A percentile compares a stretch with the other conserved stretches of the same genome.
Conservation (phyloP, 2,113 vertebrate species). For the Sminthopsis crassicaudata region DNA sequence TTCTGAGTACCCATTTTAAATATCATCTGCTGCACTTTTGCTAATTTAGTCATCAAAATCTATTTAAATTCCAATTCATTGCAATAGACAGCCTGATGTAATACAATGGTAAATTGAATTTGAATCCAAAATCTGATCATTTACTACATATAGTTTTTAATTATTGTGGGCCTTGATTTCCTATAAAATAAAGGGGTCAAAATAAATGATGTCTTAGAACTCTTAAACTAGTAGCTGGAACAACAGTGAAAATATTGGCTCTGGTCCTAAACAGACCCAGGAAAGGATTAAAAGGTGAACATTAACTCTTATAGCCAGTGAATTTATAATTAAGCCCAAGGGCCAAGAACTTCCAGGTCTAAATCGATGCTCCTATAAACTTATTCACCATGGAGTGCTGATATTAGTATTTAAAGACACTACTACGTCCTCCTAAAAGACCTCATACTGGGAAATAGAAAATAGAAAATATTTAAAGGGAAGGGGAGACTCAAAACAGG, state of each 20-base stretch:
- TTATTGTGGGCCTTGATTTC: background rate
- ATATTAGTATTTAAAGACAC: background rate
- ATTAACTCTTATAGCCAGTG: background rate
- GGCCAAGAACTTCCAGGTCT: background rate
- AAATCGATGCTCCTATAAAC: background rate
- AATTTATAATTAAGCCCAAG: background rate
- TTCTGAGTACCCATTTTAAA: conserved; percentile 15
- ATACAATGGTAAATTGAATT: background rate
- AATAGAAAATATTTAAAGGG: background rate
- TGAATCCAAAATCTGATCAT: background rate
- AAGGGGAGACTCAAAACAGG: background rate
- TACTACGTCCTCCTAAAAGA: background rate
- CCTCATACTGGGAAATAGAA: background rate
- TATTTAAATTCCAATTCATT: conserved; percentile 31
- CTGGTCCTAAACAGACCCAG: background rate
- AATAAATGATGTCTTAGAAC: background rate
- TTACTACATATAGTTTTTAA: background rate
- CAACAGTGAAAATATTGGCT: background rate
- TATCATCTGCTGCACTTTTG: background rate
- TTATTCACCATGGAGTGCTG: background rate
- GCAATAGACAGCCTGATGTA: background rate
- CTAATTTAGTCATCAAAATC: conserved; percentile 2
- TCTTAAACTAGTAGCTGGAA: background rate
- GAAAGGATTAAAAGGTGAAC: background rate
- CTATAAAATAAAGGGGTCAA: background rate